phyloP scores from a whole-genome alignment of 2,113 vertebrate genomes.

The Myocastor coypus region DNA sequence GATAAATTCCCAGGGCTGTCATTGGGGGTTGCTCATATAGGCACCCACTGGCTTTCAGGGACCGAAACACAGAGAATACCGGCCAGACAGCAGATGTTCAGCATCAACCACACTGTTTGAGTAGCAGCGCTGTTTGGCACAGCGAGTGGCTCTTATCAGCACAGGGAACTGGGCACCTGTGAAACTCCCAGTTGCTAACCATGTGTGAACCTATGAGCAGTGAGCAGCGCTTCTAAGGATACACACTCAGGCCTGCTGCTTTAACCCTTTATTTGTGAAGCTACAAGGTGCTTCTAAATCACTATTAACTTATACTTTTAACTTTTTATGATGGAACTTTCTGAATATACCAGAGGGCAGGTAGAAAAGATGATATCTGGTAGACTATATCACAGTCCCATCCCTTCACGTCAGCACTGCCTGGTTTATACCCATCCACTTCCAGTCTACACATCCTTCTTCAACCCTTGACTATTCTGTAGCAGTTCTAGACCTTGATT shows the following conservation, averaged over 20 bases:
- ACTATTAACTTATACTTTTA: not conserved
- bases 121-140: not conserved
- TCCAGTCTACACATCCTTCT: not conserved
- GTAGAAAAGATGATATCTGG: not conserved
- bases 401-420: not conserved
- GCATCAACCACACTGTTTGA: not conserved
- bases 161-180: rapidly evolving
- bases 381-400: not conserved
- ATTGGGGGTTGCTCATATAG: not conserved
- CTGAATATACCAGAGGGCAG: not conserved
- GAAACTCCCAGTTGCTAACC: not conserved
- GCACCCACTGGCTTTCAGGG: not conserved
- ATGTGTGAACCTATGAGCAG: too few species aligned
- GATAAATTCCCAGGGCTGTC: not conserved
- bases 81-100: not conserved
- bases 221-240: not conserved
- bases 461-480: not conserved
- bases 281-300: not conserved
- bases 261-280: not conserved
- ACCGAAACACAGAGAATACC: not conserved
- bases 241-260: not conserved
- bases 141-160: not conserved
- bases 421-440: not conserved
- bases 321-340: not conserved
- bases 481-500: not conserved